A percentile compares a stretch with the other conserved stretches of the same genome.
Conservation (phyloP, 2,113 vertebrate species). For the Sturnira hondurensis region DNA sequence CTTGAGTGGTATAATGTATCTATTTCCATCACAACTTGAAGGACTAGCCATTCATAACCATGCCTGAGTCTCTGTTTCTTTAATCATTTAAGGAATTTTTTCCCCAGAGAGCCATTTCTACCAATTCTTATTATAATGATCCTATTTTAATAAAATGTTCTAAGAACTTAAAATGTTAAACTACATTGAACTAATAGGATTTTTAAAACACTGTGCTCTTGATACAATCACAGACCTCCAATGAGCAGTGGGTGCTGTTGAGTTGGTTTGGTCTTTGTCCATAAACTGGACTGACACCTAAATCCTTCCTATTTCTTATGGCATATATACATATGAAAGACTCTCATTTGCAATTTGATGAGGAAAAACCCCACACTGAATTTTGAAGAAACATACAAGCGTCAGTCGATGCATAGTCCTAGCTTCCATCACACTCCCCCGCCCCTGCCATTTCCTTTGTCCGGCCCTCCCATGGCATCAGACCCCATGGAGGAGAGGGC, state of each 20-base stretch:
- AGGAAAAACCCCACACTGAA: background rate
- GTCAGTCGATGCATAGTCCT: background rate
- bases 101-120: background rate
- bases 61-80: background rate
- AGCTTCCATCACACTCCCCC: background rate
- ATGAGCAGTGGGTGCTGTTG: too few species aligned
- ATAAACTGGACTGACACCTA: background rate
- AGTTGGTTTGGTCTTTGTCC: background rate
- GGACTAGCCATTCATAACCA: background rate
- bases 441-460: background rate
- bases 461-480: rapidly evolving
- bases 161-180: background rate
- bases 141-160: background rate
- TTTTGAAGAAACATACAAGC: background rate
- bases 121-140: background rate
- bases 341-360: background rate
- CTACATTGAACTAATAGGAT: background rate
- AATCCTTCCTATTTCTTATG: background rate
- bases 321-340: background rate
- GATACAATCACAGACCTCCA: background rate
- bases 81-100: background rate
- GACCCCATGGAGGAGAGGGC: too few species aligned
- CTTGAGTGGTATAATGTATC: background rate
- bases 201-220: background rate
- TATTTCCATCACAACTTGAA: background rate